A percentile compares a stretch with the other conserved stretches of the same genome.
phyloP scores from a whole-genome alignment of 2,888 invertebrate species.

The Dicyrtomina minuta region DNA sequence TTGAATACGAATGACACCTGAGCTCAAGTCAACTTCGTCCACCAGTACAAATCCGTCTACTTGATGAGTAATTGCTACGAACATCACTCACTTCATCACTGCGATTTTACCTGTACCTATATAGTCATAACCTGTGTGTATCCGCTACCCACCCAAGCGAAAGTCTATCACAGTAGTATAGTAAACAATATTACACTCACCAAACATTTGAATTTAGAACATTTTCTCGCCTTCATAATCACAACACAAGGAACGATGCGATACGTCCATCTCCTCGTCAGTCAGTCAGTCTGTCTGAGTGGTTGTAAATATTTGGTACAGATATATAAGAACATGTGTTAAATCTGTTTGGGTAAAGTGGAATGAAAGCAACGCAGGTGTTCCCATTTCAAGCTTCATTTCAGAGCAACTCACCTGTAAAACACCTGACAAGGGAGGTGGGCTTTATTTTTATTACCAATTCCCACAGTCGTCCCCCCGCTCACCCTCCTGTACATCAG shows the following conservation, averaged over 20 bases:
- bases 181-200: background rate
- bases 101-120: background rate
- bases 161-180: too few species aligned
- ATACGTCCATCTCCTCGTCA: background rate
- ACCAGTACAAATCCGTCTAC: too few species aligned
- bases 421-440: background rate
- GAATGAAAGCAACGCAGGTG: background rate
- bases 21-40: too few species aligned
- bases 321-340: too few species aligned
- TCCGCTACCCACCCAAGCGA: too few species aligned
- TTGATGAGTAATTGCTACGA: too few species aligned
- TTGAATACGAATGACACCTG: too few species aligned
- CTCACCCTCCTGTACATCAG: too few species aligned
- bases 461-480: background rate
- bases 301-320: too few species aligned
- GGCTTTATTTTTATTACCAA: background rate
- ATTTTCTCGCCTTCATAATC: background rate
- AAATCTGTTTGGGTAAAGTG: background rate
- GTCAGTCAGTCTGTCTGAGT: background rate
- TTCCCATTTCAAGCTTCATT: conserved; percentile 5
- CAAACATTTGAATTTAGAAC: background rate
- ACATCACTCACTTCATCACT: too few species aligned
- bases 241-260: background rate
- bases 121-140: too few species aligned
- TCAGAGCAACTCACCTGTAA: background rate